Evolutionary conservation across 2,113 vertebrate genomes (phyloP).

Genomic region (Tenebrosternarchus preto): DNA sequence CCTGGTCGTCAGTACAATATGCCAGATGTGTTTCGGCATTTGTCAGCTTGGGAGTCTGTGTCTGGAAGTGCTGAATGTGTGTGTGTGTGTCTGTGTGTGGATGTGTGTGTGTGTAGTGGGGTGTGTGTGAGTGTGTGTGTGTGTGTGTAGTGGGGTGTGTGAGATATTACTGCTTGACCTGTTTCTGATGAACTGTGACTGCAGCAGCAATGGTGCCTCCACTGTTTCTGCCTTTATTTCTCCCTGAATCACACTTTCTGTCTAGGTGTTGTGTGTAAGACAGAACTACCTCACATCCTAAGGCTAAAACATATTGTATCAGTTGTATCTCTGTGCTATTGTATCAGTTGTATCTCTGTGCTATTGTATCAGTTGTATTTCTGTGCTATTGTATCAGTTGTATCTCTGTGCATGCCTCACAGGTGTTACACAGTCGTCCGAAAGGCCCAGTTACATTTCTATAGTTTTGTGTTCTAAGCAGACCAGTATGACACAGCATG

Average conservation of each 20-base stretch:
- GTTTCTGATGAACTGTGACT: slow-evolving; percentile 46
- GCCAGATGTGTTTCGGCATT: background rate
- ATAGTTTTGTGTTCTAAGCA: background rate
- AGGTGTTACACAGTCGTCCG: background rate
- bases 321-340: background rate
- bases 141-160: background rate
- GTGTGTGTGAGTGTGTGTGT: slow-evolving; percentile 3
- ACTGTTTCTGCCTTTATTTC: no score
- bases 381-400: slow-evolving; percentile 8
- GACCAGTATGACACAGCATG: no score
- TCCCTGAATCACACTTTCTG: no score
- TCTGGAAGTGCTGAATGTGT: background rate
- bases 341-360: background rate
- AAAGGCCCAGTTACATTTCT: background rate
- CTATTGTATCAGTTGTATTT: no score
- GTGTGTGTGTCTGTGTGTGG: background rate
- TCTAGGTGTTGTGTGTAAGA: background rate
- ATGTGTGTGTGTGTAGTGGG: background rate
- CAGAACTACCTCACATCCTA: background rate
- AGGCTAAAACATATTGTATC: slow-evolving; percentile 9
- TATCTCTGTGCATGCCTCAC: background rate
- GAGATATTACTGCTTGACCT: slow-evolving; percentile 46
- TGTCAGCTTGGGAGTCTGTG: background rate
- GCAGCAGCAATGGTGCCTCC: background rate
- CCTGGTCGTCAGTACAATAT: background rate